Percentiles rank a stretch among this genome's conserved stretches.
Conservation (phyloP, 2,113 vertebrate species). For the Pyrgilauda ruficollis region DNA sequence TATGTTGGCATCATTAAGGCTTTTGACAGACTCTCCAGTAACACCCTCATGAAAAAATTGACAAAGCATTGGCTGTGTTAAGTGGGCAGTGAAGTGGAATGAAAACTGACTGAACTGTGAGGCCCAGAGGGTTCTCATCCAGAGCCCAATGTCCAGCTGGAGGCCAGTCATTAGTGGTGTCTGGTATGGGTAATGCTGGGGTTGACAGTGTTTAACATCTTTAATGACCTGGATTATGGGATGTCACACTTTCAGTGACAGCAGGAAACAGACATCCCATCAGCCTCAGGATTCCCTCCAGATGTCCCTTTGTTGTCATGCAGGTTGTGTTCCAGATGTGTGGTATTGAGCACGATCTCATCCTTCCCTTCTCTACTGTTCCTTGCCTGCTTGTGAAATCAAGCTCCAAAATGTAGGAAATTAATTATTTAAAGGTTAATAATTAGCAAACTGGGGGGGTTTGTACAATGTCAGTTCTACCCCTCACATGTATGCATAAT, state of each 20-base stretch:
- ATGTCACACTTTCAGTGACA: background rate
- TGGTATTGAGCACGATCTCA: background rate
- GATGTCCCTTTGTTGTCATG: background rate
- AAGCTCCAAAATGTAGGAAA: background rate
- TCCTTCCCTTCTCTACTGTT: background rate
- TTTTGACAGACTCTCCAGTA: background rate
- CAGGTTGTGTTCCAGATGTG: background rate
- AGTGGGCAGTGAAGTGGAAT: background rate
- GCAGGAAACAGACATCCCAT: background rate
- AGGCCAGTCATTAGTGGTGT: background rate
- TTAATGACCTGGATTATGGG: background rate
- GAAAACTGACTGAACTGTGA: background rate
- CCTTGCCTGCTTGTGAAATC: background rate
- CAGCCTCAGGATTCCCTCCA: background rate
- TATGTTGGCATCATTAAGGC: background rate
- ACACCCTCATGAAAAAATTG: background rate
- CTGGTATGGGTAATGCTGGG: background rate
- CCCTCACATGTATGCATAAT: background rate
- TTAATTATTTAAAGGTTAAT: background rate
- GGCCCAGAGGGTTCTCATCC: background rate
- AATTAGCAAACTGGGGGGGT: accelerated
- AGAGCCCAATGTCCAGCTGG: background rate
- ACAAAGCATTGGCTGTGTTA: background rate
- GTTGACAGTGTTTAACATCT: background rate
- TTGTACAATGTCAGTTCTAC: background rate